Evolutionary conservation across 2,888 invertebrate species (phyloP), one percentile per base, ranked within the genome.

Genomic region (Steinernema scapterisci): DNA sequence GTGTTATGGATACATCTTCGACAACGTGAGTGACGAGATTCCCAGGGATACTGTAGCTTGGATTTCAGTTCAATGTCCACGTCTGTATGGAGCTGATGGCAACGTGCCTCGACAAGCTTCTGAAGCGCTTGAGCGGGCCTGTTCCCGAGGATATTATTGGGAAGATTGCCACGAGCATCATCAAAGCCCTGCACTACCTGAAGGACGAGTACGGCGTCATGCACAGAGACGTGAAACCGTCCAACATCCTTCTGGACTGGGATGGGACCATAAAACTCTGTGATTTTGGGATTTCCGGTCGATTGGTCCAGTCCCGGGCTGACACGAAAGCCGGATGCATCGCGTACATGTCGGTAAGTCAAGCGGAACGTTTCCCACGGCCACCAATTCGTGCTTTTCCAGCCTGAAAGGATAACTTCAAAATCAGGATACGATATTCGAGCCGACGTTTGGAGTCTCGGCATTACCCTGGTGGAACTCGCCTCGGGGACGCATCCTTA

Each of bases 11-110:
- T 97, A 95, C 90, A 97, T 99, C 89, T 95, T 99, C 74, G 83
- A 81, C 13, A 71, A 63, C 43, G 75, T 75, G 25, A 75, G 74
- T 77, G 23, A 38, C 9, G 3, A 38, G 38, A 38, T 38, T 71
- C 74, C 31, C 9, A 31, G 48, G 11, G 11, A 51, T 21, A 6
- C 44, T 0, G 16, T 19, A 44, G 1, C 25, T 25, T 46, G n/a
- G 25, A 52, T 79, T 85, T 27, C 81, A 89, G 89, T 85, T 84
- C 0, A 96, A 97, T 89, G 97, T 99, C 0, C 97, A 97, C 95
- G 97, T 99, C 88, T 99, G 97, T 89, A 99, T 99, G 99, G 99
- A 99, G 90, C 91, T 97, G 82, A 99, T 99, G 99, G 93, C 95
- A 16, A 95, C 96, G 23, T 99, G 99, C 90, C 93, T 99, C 88